Evolutionary conservation across 1,140 invertebrate species (phyloP), one percentile per base, ranked within the genome.

Genomic region (Neomicropteryx cornuta): DNA sequence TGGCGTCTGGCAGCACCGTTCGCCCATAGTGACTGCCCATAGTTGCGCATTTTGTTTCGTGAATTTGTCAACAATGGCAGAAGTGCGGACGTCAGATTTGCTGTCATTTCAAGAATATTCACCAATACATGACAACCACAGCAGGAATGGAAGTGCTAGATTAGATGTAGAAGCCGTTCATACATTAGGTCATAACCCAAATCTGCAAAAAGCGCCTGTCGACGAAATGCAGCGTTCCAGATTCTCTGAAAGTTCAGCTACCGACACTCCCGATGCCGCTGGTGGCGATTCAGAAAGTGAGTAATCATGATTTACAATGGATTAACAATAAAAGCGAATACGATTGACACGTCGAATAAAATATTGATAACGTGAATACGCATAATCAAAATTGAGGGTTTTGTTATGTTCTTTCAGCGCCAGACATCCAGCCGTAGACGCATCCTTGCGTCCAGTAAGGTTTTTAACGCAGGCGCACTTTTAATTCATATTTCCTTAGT

Each of bases 21-120:
- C n/a, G n/a, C n/a, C n/a, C n/a, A n/a, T n/a, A n/a, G n/a, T n/a
- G n/a, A n/a, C n/a, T n/a, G n/a, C n/a, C n/a, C n/a, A n/a, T n/a
- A n/a, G n/a, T n/a, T n/a, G n/a, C n/a, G n/a, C n/a, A n/a, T n/a
- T n/a, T n/a, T n/a, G n/a, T n/a, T n/a, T n/a, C n/a, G n/a, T n/a
- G n/a, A n/a, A n/a, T n/a, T n/a, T n/a, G n/a, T n/a, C n/a, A n/a
- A n/a, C n/a, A n/a, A 65, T 65, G 60, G 36, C 55, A 18, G 68
- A 71, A 48, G 63, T 72, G 8, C 62, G 67, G 14, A 72, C 72
- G 11, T 73, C 74, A 10, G 74, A 78, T 49, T 54, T 79, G 41
- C 52, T 79, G 33, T 71, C 74, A 38, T 78, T 79, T 48, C 72
- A 76, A 46, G 76, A 79, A 47, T 79, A 70, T 61, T 69, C 69